Base-by-base conservation (phyloP, 2,797 vertebrate genomes). In the Aplochiton taeniatus region DNA sequence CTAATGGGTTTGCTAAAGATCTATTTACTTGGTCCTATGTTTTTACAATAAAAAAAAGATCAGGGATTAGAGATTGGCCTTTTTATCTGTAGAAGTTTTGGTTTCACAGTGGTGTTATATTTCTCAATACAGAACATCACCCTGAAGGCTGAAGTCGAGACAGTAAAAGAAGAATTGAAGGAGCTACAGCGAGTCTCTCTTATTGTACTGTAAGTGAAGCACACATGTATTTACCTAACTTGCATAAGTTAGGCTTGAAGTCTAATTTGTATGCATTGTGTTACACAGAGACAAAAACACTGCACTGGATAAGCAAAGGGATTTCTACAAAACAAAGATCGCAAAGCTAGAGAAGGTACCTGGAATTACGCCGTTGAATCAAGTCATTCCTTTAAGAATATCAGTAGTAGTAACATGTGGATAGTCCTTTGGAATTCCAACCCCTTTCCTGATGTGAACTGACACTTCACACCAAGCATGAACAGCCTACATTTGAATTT, bases 131-230 rank as follows among this genome's bases (percentile, higher is more conserved):
- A 61, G 59, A 61, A 61, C 59, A 61, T 61, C 41, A 20, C 31
- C 19, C 59, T 61, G 11, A 61, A 61, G 11, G 47, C 41, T 9
- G 59, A 61, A 50, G 59, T 50, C n/a, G 59, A 49, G 11, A 61
- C 17, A n/a, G 13, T 61, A 9, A 61, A 50, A 50, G 20, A 50
- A 4, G 46, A 61, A 50, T 10, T 50, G 19, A 42, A n/a, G 11
- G 45, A 61, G 19, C 20, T 61, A 18, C 47, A 49, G n/a, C 49
- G 46, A 12, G 59, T 31, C 19, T n/a, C 59, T 16, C 7, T 9
- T 18, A 44, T n/a, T 20, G 13, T 14, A 31, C 46, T 50, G 59
- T 61, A 49, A 61, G 59, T 31, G 18, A 10, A 31, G 46, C 16
- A 16, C 10, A 18, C 10, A 53, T 17, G 51, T 14, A 17, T 19